Percentiles rank a stretch among this genome's conserved stretches.
Conservation (phyloP, 2,797 vertebrate genomes). For the Acanthis flammea region DNA sequence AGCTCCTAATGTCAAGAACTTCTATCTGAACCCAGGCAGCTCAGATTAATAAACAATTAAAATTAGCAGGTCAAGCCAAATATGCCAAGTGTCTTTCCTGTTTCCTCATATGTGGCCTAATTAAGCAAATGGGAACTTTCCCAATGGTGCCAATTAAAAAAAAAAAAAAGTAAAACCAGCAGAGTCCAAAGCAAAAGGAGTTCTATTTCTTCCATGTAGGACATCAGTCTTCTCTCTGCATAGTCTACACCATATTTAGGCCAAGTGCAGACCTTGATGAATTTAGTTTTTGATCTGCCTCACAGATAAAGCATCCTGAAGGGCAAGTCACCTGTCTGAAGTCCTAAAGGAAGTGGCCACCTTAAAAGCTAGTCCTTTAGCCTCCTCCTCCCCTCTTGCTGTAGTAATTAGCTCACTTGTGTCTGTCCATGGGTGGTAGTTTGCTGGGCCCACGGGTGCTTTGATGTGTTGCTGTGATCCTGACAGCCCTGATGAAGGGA, state of each 20-base stretch:
- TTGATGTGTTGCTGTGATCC: not conserved
- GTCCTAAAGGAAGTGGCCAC: not conserved
- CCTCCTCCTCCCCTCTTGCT: not conserved
- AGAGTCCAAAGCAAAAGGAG: not conserved
- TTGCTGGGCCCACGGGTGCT: fast-evolving
- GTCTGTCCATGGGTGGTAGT: not conserved
- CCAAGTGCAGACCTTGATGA: not conserved
- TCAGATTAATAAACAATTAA: not conserved
- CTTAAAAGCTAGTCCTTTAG: not conserved
- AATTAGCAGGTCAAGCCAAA: not conserved
- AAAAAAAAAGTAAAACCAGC: not conserved
- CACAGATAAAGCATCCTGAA: not conserved
- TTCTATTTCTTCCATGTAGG: not conserved
- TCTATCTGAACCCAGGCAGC: not conserved
- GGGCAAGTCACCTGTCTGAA: not conserved
- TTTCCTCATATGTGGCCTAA: not conserved
- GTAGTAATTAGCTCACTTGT: not conserved
- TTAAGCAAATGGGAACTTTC: constrained; percentile 20
- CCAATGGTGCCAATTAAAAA: not conserved
- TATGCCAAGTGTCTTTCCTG: not conserved
- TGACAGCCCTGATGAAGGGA: fast-evolving
- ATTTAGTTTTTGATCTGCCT: not conserved
- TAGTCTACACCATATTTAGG: not conserved
- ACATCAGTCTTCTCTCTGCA: not conserved
- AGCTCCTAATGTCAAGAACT: not conserved